Conservation (phyloP, 1,140 invertebrate species). For the Drosophila willistoni region DNA sequence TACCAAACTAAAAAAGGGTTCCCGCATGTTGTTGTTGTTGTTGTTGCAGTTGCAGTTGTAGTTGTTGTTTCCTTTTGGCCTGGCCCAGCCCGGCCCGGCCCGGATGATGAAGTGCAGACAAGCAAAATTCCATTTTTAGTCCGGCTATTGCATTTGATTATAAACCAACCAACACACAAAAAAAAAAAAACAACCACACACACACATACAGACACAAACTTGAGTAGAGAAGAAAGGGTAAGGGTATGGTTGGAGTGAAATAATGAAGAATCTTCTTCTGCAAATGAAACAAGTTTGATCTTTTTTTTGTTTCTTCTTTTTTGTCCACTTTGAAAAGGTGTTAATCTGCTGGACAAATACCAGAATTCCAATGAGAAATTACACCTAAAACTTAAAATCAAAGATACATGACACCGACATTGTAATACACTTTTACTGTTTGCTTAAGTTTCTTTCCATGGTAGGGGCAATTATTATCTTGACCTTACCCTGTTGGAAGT, state of each 20-base stretch:
- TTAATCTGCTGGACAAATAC: conserved; percentile 70
- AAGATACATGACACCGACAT: neutral
- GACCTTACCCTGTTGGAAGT: too few species aligned
- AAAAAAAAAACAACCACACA: neutral
- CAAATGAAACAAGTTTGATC: conserved; percentile 45
- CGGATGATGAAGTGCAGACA: conserved; percentile 76
- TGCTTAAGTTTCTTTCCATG: too few species aligned
- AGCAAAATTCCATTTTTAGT: conserved; percentile 77
- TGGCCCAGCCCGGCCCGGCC: neutral
- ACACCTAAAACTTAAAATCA: conserved; percentile 1
- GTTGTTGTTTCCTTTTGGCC: conserved; percentile 26
- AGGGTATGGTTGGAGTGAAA: conserved; percentile 1
- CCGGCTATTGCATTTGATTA: conserved; percentile 80
- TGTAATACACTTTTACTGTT: neutral
- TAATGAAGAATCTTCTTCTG: conserved; percentile 17
- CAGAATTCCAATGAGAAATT: conserved; percentile 11
- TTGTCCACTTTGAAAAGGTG: conserved; percentile 59
- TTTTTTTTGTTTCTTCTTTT: conserved; percentile 25
- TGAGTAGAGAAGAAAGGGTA: neutral
- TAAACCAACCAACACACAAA: conserved; percentile 37
- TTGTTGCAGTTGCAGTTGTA: conserved; percentile 20
- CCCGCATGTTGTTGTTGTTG: conserved; percentile 17
- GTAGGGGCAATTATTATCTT: too few species aligned
- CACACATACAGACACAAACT: neutral
- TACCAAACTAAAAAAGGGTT: conserved; percentile 7